These are phyloP conservation scores for Caenorhabditis drosophilae DNA, from an alignment of 2,888 invertebrate genomes.

Conservation along the genomic window DNA sequence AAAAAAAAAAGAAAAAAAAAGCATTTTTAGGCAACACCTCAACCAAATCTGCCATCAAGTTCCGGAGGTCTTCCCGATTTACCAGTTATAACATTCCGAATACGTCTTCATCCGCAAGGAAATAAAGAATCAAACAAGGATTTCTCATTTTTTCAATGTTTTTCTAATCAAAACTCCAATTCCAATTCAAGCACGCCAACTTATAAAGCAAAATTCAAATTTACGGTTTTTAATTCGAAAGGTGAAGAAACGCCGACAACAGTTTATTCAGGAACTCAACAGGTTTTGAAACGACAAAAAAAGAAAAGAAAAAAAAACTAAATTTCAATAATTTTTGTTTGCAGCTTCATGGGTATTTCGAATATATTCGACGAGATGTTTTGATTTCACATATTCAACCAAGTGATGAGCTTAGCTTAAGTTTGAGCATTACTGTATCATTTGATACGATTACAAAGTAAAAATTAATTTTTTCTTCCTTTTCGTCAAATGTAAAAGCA, in stretches of 20 bases:
- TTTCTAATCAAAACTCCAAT: constrained; percentile 11
- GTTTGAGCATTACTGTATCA: constrained; percentile 61
- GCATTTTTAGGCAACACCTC: constrained; percentile 17
- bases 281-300: constrained; percentile 39
- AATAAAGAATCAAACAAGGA: constrained; percentile 69
- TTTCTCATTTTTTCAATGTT: constrained; percentile 65
- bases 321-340: not conserved
- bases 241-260: constrained; percentile 68
- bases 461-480: not conserved
- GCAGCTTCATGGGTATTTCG: constrained; percentile 68
- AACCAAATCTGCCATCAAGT: constrained; percentile 18
- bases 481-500: too few species aligned
- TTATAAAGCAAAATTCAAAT: constrained; percentile 65
- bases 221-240: constrained; percentile 63
- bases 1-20: not conserved
- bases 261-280: constrained; percentile 68
- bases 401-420: constrained; percentile 63
- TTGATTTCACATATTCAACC: constrained; percentile 55
- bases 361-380: constrained; percentile 68
- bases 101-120: constrained; percentile 68
- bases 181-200: constrained; percentile 33
- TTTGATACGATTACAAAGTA: constrained; percentile 66
- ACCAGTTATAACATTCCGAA: constrained; percentile 57
- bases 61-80: constrained; percentile 33
- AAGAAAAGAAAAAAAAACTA: too few species aligned